Evolutionary conservation across 2,888 invertebrate species (phyloP), one percentile per base, ranked within the genome.

Genomic region (Maniola hyperantus): DNA sequence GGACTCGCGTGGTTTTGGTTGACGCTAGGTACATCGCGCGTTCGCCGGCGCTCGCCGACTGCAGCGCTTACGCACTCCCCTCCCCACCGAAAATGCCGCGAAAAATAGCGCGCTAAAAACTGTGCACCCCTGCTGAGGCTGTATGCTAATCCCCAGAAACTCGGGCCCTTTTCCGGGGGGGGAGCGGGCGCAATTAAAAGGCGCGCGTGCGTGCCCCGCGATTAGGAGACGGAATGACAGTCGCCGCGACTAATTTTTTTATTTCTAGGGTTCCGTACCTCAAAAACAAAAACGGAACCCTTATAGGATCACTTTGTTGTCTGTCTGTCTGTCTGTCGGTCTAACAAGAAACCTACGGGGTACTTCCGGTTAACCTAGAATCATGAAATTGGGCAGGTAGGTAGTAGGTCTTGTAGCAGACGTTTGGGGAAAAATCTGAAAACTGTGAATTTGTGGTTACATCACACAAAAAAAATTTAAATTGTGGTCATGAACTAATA

Each of bases 191-290:
- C 91, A 91, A 92, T 91, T 92, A 91, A 91, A 91, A 89, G 81
- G 88, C 91, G 91, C 91, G 91, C 91, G 91, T 90, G 91, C 91
- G 91, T 88, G 90, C 89, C 85, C 83, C 81, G 87, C 91, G 91
- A 92, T 92, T 92, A 92, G 91, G 89, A 90, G 77, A 78, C 88
- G 87, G 85, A 89, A 89, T 89, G 91, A 42, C 53, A 89, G 88
- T 84, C 88, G 89, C 88, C 85, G 88, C 87, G 82, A 79, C 83
- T 26, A 26, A n/a, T n/a, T n/a, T n/a, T n/a, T n/a, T n/a, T n/a
- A n/a, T n/a, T 26, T 26, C 4, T 26, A 26, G 26, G 26, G 26
- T 26, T 26, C 26, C 26, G 26, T 26, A 26, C 26, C 26, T 26
- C 26, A 26, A 26, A 26, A 26, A 26, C 2, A 26, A 26, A 26